Percentiles rank a stretch among this genome's conserved stretches.
These are phyloP conservation scores for Lithophane socia DNA, from an alignment of 2,888 invertebrate genomes.

Conservation along the genomic window DNA sequence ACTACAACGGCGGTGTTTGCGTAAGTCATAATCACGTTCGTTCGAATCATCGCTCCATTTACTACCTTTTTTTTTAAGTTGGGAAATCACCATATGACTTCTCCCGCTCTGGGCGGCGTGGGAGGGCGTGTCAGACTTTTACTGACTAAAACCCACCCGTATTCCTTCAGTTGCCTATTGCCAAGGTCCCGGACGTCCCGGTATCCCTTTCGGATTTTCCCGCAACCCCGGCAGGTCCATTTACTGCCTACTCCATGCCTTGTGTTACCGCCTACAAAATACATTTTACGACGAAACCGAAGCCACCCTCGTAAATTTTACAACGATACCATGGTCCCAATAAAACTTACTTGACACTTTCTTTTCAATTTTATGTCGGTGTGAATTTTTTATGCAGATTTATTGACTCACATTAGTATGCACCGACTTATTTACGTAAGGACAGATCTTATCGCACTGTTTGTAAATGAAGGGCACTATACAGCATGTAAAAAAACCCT, in stretches of 20 bases:
- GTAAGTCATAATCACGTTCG: neutral
- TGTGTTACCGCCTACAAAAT: conserved; percentile 36
- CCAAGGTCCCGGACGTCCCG: too few species aligned
- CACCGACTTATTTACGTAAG: conserved; percentile 52
- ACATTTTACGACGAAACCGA: conserved; percentile 47
- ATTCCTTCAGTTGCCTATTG: too few species aligned
- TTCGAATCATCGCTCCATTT: conserved; percentile 11
- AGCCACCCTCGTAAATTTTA: conserved; percentile 61
- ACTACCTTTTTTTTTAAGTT: too few species aligned
- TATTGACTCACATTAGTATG: conserved; percentile 55
- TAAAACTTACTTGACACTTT: conserved; percentile 65
- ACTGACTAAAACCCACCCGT: too few species aligned
- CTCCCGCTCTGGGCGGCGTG: too few species aligned
- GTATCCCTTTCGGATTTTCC: too few species aligned
- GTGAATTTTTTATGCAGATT: conserved; percentile 56
- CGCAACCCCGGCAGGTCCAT: too few species aligned
- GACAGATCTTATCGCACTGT: conserved; percentile 56
- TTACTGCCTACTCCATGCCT: conserved; percentile 5
- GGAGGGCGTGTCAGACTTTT: too few species aligned
- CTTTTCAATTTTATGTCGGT: conserved; percentile 52
- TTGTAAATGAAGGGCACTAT: conserved; percentile 49
- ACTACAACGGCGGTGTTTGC: neutral
- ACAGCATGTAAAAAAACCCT: too few species aligned
- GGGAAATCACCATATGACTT: too few species aligned
- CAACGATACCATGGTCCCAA: conserved; percentile 51